These are phyloP conservation scores for Colinus virginianus DNA, from an alignment of 2,113 vertebrate species.

Conservation along the genomic window DNA sequence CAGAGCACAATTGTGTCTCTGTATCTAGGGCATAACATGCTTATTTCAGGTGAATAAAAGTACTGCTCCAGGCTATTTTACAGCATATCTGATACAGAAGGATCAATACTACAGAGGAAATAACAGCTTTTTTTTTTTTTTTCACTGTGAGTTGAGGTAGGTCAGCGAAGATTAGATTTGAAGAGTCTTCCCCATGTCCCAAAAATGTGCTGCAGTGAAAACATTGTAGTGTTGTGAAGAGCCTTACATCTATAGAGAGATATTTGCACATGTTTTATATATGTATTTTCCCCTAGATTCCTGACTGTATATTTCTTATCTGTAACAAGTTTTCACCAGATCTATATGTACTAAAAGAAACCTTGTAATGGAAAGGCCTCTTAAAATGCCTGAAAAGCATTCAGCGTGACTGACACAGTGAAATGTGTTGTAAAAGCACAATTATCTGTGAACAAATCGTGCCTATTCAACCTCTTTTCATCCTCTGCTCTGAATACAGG, in stretches of 20 bases:
- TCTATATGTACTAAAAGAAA: background rate
- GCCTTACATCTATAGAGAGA: background rate
- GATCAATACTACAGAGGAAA: background rate
- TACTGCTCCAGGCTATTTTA: background rate
- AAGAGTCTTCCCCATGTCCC: background rate
- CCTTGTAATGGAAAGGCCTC: background rate
- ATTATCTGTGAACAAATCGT: background rate
- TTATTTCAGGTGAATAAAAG: background rate
- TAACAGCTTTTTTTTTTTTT: background rate
- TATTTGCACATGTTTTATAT: background rate
- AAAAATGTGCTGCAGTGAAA: background rate
- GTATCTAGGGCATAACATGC: background rate
- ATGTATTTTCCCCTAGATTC: background rate
- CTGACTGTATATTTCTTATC: background rate
- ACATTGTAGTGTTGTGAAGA: background rate
- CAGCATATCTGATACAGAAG: background rate
- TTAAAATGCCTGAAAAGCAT: background rate
- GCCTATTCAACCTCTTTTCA: background rate
- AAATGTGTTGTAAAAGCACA: background rate
- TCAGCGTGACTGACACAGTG: background rate
- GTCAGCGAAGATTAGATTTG: background rate
- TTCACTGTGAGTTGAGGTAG: background rate
- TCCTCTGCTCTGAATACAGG: background rate
- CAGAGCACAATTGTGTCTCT: background rate
- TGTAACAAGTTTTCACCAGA: background rate